Conservation (phyloP, 2,113 vertebrate species). For the Pachypanchax playfairii region DNA sequence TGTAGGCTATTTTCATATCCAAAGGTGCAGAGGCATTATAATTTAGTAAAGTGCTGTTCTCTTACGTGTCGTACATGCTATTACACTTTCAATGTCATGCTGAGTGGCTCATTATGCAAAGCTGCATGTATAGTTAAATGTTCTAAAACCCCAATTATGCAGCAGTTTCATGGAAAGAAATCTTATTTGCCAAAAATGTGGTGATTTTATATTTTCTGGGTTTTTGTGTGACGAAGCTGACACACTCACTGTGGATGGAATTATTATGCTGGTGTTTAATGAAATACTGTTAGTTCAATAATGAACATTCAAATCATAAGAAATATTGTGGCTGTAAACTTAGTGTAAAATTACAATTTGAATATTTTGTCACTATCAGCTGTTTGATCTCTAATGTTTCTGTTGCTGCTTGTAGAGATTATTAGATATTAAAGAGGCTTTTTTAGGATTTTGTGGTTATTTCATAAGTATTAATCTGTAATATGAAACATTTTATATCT, state of each 20-base stretch:
- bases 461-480: too few species aligned
- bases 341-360: neutral
- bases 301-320: slow-evolving; percentile 1
- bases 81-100: slow-evolving; percentile 18
- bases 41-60: slow-evolving; percentile 36
- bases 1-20: slow-evolving; percentile 11
- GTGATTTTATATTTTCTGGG: neutral
- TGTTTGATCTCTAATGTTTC: too few species aligned
- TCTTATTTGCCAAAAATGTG: neutral
- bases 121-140: slow-evolving; percentile 4
- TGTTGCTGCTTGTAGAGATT: too few species aligned
- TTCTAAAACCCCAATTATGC: neutral
- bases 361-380: too few species aligned
- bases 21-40: slow-evolving; percentile 16
- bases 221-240: neutral
- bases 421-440: too few species aligned
- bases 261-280: neutral
- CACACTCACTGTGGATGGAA: neutral
- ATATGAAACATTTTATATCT: too few species aligned
- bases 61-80: neutral
- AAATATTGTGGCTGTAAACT: neutral
- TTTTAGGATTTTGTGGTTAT: too few species aligned
- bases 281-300: neutral
- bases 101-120: slow-evolving; percentile 12
- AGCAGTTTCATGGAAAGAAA: neutral